Evolutionary conservation across 2,888 invertebrate species (phyloP).

Genomic region (Caenorhabditis sp.): DNA sequence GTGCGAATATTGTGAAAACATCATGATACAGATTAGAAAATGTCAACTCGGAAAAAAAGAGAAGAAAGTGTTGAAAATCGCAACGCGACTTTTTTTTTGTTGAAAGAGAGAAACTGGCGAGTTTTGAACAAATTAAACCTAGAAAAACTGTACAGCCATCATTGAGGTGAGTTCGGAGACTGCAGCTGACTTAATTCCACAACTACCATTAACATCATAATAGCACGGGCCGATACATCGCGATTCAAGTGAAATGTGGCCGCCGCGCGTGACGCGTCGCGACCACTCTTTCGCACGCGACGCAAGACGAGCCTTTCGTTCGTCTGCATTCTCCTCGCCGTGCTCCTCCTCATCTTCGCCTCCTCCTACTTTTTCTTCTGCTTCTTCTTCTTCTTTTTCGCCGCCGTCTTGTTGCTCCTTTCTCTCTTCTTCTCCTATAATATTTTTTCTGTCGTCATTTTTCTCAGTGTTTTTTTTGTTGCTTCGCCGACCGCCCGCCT

Average conservation of each 20-base stretch:
- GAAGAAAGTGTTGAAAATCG: no score
- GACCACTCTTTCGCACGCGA: conserved; percentile 31
- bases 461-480: neutral
- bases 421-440: neutral
- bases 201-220: neutral
- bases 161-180: neutral
- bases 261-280: conserved; percentile 32
- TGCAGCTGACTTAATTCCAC: neutral
- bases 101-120: conserved; percentile 7
- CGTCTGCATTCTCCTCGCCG: conserved; percentile 42
- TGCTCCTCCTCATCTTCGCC: conserved; percentile 3
- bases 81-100: no score
- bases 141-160: conserved; percentile 9
- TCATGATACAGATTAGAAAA: no score
- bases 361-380: conserved; percentile 4
- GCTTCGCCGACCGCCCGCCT: neutral
- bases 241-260: conserved; percentile 1
- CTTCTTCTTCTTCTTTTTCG: conserved; percentile 10
- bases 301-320: conserved; percentile 57
- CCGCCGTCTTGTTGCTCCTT: neutral
- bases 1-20: no score
- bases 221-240: conserved; percentile 13
- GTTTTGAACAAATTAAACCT: conserved; percentile 3
- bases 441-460: neutral
- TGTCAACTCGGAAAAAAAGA: no score